Evolutionary conservation across 2,888 invertebrate genomes (phyloP), one percentile per base, ranked within the genome.

Genomic region (Acronicta leporina): DNA sequence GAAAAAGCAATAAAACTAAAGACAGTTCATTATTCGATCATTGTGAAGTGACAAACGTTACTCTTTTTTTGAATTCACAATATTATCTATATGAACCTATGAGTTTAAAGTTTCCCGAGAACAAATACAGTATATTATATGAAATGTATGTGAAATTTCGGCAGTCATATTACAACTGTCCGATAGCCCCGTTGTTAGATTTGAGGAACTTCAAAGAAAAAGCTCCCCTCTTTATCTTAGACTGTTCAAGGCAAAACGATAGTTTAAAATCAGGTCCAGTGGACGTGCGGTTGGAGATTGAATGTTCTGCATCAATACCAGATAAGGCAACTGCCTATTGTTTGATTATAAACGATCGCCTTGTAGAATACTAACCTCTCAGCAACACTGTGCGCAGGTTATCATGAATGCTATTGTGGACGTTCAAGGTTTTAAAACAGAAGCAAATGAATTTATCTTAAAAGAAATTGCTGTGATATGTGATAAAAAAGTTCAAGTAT

Each of bases 241-340:
- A 77, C 20, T 79, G 76, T 44, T 77, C 75, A 41, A 55, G 74
- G 48, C 77, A 79, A 65, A 72, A 67, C 43, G 79, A 80, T n/a
- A 60, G 25, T 44, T 13, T 75, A 7, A 74, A 76, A 61, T 63
- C 73, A 10, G 78, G 79, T 1, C 70, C 79, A 9, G 69, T 77
- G 8, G 73, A 80, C 46, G 75, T 78, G 0, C 61, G 73, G 1
- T 15, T 80, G 43, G 82, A 81, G 65, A 65, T 82, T 9, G 79
- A 81, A 53, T 58, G 53, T 41, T 53, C 43, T 13, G 30, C 42
- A 54, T 53, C 61, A 33, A 63, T 80, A 25, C 73, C 79, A 33
- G 62, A 73, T 7, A 58, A 72, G 6, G 78, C 75, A 9, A 43
- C 55, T 27, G 76, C 73, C 11, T 80, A 77, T 47, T 80, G 77